Evolutionary conservation across 1,140 invertebrate genomes (phyloP).

Genomic region (Battus philenor): DNA sequence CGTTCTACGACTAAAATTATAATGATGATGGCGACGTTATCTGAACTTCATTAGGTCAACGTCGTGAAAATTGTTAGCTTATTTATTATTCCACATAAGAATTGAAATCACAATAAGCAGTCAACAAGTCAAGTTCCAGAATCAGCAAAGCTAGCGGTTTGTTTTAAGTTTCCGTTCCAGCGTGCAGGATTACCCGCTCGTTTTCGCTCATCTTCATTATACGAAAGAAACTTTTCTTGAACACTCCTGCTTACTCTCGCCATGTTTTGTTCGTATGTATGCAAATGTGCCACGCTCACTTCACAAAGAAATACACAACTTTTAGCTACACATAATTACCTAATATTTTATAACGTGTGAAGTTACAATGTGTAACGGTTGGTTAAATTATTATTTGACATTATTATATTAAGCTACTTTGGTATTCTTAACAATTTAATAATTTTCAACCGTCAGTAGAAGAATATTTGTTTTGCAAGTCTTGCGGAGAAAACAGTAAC

Average conservation of each 20-base stretch:
- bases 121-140: constrained; percentile 36
- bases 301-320: constrained; percentile 52
- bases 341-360: constrained; percentile 10
- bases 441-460: no score
- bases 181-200: constrained; percentile 50
- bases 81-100: background rate
- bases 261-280: constrained; percentile 40
- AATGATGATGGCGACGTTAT: no score
- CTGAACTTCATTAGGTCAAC: no score
- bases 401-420: no score
- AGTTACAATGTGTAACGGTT: background rate
- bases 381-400: constrained; percentile 5
- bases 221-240: constrained; percentile 52
- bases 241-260: constrained; percentile 33
- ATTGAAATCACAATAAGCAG: constrained; percentile 27
- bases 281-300: constrained; percentile 51
- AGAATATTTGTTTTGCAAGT: no score
- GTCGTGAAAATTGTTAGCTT: no score
- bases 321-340: constrained; percentile 31
- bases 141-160: constrained; percentile 34
- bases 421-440: no score
- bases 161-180: constrained; percentile 39
- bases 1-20: no score
- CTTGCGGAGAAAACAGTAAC: no score
- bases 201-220: constrained; percentile 60